A percentile compares a stretch with the other conserved stretches of the same genome.
Evolutionary conservation across 2,888 invertebrate species (phyloP).

Genomic region (Rhorus exstirpatorius): DNA sequence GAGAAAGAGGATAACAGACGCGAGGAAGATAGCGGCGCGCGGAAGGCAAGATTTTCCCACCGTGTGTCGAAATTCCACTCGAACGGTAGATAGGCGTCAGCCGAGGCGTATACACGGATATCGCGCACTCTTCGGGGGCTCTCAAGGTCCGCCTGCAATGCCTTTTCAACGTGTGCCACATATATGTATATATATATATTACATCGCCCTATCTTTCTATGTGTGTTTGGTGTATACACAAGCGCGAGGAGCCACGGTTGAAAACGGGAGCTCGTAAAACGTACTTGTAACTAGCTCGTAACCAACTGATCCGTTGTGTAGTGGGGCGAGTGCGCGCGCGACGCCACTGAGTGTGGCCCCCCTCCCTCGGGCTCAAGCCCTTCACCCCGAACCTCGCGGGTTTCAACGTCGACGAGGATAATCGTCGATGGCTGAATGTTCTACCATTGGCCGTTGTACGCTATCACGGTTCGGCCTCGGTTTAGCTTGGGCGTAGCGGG

Average conservation of each 20-base stretch:
- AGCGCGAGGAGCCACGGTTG: conserved; percentile 18
- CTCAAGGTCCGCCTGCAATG: conserved; percentile 68
- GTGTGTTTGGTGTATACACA: conserved; percentile 7
- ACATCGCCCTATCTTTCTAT: background rate
- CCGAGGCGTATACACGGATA: conserved; percentile 66
- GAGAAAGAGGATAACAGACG: conserved; percentile 19
- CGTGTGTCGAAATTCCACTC: conserved; percentile 60
- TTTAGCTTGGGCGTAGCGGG: conserved; percentile 82
- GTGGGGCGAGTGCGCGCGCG: conserved; percentile 70
- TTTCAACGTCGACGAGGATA: conserved; percentile 51
- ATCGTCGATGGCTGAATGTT: conserved; percentile 61
- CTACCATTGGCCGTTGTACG: conserved; percentile 66
- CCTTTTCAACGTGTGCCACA: conserved; percentile 53
- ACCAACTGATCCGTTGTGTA: conserved; percentile 61
- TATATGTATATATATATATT: conserved; percentile 27
- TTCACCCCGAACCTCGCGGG: conserved; percentile 45
- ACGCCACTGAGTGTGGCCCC: conserved; percentile 70
- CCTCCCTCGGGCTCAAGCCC: no score
- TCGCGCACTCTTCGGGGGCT: conserved; percentile 62
- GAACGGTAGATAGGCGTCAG: conserved; percentile 63
- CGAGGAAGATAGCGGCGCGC: conserved; percentile 40
- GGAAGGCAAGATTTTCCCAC: conserved; percentile 51
- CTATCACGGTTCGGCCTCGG: conserved; percentile 72
- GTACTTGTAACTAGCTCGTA: conserved; percentile 62
- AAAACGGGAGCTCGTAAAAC: conserved; percentile 66